A percentile compares a stretch with the other conserved stretches of the same genome.
Evolutionary conservation across 2,113 vertebrate species (phyloP).

Genomic region (Ailurus styani): DNA sequence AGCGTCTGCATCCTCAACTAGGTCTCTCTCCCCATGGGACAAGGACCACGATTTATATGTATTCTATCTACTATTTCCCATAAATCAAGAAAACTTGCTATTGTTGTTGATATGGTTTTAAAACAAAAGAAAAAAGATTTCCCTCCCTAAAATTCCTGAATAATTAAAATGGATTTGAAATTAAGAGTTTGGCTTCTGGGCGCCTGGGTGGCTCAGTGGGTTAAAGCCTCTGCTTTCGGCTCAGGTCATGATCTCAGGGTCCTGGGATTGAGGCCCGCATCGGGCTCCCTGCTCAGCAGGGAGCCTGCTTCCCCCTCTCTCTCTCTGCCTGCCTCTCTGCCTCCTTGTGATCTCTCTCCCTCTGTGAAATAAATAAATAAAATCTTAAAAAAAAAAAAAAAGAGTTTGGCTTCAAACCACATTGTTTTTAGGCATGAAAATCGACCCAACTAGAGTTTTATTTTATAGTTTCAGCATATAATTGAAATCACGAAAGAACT

Average conservation of each 20-base stretch:
- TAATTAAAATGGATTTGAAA: conserved; percentile 62
- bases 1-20: background rate
- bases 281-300: too few species aligned
- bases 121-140: background rate
- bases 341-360: too few species aligned
- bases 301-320: too few species aligned
- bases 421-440: conserved; percentile 30
- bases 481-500: conserved; percentile 50
- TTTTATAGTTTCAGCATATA: conserved; percentile 42
- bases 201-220: too few species aligned
- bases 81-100: background rate
- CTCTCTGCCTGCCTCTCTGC: too few species aligned
- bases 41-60: background rate
- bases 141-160: background rate
- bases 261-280: too few species aligned
- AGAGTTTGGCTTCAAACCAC: conserved; percentile 47
- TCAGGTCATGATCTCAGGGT: too few species aligned
- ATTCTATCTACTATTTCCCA: background rate
- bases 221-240: too few species aligned
- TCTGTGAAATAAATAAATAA: too few species aligned
- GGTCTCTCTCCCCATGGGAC: background rate
- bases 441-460: background rate
- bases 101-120: background rate
- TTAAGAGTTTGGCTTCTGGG: conserved; percentile 40
- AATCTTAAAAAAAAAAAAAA: too few species aligned